Conservation (phyloP, 30 jellyfish, hydroid and myxozoan genomes). For the Cassiopea andromeda region DNA sequence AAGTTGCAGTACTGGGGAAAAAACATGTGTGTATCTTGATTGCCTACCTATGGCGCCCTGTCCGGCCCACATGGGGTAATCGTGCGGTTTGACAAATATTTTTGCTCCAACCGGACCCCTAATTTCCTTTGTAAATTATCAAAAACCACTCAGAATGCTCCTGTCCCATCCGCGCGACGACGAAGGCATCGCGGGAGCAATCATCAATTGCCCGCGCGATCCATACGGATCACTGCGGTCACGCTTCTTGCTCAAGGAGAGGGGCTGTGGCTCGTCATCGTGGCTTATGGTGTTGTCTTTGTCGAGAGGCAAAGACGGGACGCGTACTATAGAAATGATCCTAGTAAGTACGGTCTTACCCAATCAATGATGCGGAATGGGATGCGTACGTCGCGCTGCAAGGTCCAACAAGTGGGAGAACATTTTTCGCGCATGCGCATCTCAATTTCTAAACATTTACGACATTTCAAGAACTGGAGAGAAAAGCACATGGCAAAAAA, state of each 20-base stretch:
- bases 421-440: conserved; percentile 29
- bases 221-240: conserved; percentile 17
- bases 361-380: background rate
- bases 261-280: conserved; percentile 90
- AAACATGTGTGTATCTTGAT: too few species aligned
- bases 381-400: background rate
- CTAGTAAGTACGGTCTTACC: conserved; percentile 96
- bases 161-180: conserved; percentile 74
- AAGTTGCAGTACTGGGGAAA: too few species aligned
- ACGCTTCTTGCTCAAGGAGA: conserved; percentile 92
- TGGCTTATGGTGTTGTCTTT: conserved; percentile 84
- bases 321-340: conserved; percentile 99
- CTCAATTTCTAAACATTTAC: background rate
- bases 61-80: background rate
- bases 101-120: background rate
- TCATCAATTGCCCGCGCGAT: conserved; percentile 73
- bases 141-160: conserved; percentile 83
- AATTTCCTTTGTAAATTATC: background rate
- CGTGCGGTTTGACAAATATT: background rate
- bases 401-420: conserved; percentile 6
- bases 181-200: conserved; percentile 76
- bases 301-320: conserved; percentile 94
- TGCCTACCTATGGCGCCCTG: too few species aligned
- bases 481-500: too few species aligned
- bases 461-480: too few species aligned